Evolutionary conservation across 2,113 vertebrate species (phyloP), one percentile per base, ranked within the genome.

Genomic region (Dicentrarchus labrax): DNA sequence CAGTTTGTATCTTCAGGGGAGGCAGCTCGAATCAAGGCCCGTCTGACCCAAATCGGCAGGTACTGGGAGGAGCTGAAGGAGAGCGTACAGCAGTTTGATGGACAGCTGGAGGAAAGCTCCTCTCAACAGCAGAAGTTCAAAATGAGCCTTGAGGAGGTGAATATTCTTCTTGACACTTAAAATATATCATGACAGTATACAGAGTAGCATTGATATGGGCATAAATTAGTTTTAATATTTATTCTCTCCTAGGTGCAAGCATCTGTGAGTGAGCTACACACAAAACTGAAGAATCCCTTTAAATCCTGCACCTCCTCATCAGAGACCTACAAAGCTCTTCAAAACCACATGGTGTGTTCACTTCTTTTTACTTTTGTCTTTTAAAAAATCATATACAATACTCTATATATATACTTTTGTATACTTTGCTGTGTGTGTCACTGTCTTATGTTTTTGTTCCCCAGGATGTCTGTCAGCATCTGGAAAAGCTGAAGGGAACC

Each of bases 61-160:
- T 97, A 97, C 78, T 98, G 97, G 97, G 97, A 98, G 83, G 98
- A 98, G 73, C 95, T 99, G 59, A 94, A 91, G 91, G 97, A 98
- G 84, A 96, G 93, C 0, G 95, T 96, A 1, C 95, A 95, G 79
- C 94, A 95, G 71, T 91, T 98, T 61, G 95, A 97, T 88, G 95
- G 88, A 67, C 95, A 92, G 51, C 93, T 99, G 54, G 89, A 95
- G 84, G 97, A 96, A 24, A 97, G 95, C 67, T 94, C 93, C 19
- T 95, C 94, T 54, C 95, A 97, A 69, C 96, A 96, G 82, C 95
- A 96, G 57, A 99, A 96, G 87, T 98, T 98, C 47, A 94, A 96
- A 78, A 93, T 93, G 71, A 96, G 82, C 86, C 91, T 98, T 13
- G 89, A 93, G 72, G 94, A 98, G 96, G 98, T 99, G 83, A 48